Conservation (phyloP, 2,113 vertebrate genomes). For the Strix aluco region DNA sequence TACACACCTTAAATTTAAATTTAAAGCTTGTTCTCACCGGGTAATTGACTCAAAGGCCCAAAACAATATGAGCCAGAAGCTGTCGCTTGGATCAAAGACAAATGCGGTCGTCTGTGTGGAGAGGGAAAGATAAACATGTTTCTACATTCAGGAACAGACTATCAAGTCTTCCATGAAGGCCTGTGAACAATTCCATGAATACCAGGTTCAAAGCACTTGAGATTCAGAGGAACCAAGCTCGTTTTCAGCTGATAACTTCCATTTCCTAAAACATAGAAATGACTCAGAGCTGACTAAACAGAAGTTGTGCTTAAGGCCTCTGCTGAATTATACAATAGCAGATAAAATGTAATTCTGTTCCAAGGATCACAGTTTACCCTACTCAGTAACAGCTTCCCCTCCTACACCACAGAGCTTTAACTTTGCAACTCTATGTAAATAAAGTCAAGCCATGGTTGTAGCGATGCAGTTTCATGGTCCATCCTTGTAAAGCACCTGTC, state of each 20-base stretch:
- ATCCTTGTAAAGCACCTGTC: neutral
- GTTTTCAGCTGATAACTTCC: neutral
- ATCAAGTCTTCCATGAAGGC: neutral
- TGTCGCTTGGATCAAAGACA: neutral
- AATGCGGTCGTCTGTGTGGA: neutral
- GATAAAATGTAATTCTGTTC: neutral
- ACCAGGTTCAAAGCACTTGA: neutral
- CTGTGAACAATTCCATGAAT: neutral
- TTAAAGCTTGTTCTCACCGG: neutral
- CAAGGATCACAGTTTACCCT: neutral
- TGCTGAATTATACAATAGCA: neutral
- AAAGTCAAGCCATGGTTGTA: neutral
- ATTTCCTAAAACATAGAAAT: neutral
- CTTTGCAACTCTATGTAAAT: neutral
- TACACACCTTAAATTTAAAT: neutral
- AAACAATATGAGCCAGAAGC: neutral
- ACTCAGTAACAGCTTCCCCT: neutral
- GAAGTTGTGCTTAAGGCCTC: neutral
- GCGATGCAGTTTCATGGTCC: neutral
- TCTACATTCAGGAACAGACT: neutral
- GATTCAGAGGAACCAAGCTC: neutral
- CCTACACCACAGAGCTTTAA: neutral
- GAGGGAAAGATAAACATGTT: neutral
- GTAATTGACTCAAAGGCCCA: neutral
- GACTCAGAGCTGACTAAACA: neutral